phyloP scores from a whole-genome alignment of 2,797 vertebrate species.

The Cynodonichthys magdalenae region DNA sequence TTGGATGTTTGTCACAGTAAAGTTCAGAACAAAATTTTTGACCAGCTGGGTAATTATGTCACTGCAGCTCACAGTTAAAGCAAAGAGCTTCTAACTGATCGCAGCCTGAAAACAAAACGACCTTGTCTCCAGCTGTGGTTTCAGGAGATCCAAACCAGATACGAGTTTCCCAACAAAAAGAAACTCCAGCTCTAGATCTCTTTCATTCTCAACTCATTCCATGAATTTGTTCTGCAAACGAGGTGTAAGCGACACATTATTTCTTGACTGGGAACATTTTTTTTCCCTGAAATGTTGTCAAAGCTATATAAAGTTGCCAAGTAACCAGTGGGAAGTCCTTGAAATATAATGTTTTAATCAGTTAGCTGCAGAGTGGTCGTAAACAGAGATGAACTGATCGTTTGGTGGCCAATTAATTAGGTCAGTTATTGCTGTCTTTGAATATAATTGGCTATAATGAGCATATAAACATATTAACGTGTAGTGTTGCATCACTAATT shows the following conservation, averaged over 20 bases:
- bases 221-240: conserved; percentile 3
- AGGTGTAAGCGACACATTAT: conserved; percentile 8
- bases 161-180: not conserved
- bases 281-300: not conserved
- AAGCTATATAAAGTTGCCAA: conserved; percentile 13
- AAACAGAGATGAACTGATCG: not conserved
- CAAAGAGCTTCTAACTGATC: conserved; percentile 16
- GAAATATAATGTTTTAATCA: conserved; percentile 6
- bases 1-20: conserved; percentile 60
- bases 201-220: conserved; percentile 5
- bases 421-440: too few relatives aligned
- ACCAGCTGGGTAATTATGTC: conserved; percentile 69
- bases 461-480: too few relatives aligned
- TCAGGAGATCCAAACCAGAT: not conserved
- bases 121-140: not conserved
- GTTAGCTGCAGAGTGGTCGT: conserved; percentile 7
- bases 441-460: too few relatives aligned
- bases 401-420: not conserved
- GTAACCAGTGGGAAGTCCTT: conserved; percentile 1
- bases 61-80: conserved; percentile 53
- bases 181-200: not conserved
- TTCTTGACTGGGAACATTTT: conserved; percentile 2
- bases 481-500: too few relatives aligned
- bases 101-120: not conserved
- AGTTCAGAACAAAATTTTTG: conserved; percentile 55